Conservation (phyloP, 2,797 vertebrate species). For the Poeciliopsis gracilis region DNA sequence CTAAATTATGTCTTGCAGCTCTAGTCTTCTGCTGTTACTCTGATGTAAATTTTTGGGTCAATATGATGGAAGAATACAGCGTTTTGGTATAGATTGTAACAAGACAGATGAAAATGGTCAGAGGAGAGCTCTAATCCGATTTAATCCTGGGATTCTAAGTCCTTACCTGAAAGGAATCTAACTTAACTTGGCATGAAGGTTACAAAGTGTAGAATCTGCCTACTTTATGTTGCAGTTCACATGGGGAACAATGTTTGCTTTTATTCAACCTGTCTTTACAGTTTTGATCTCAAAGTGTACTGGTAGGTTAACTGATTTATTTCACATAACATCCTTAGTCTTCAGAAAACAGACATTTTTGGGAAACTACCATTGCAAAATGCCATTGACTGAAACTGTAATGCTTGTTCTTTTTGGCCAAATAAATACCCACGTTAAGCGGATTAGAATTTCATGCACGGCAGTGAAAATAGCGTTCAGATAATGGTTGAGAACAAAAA, state of each 20-base stretch:
- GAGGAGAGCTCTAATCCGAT: neutral
- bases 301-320: neutral
- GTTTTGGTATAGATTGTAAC: neutral
- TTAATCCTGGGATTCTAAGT: neutral
- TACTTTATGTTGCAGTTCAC: neutral
- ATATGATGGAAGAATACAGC: neutral
- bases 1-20: neutral
- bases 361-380: neutral
- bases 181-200: neutral
- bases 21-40: neutral
- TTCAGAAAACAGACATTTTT: neutral
- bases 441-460: neutral
- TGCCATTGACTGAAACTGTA: neutral
- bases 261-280: neutral
- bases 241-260: neutral
- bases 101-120: neutral
- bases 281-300: neutral
- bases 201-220: neutral
- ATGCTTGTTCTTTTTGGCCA: neutral
- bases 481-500: neutral
- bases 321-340: neutral
- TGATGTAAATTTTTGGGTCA: neutral
- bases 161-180: neutral
- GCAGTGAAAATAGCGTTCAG: neutral
- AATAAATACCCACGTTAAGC: neutral